Base-by-base conservation (phyloP, 2,113 vertebrate genomes). In the Sander vitreus region DNA sequence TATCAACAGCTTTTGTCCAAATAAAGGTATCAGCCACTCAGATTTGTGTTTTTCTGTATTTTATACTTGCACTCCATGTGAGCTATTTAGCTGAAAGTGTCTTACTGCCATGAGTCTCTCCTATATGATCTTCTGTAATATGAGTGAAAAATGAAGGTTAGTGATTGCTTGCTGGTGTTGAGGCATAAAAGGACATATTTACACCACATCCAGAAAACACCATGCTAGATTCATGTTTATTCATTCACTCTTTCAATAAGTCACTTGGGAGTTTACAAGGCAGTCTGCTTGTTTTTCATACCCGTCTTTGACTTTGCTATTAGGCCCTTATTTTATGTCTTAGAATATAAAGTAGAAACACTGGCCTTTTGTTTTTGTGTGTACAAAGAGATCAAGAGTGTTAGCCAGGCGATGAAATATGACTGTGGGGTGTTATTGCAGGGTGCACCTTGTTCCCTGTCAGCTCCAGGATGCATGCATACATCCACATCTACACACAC, bases 181-280 rank as follows among this genome's bases (percentile, higher is more conserved):
- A 13, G 47, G 13, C 45, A 30, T 63, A 14, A 73, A 58, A 36
- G 21, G 55, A 43, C 47, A 7, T n/a, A 25, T 67, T 72, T 66
- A 23, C 11, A 27, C 5, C 33, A 39, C 51, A 65, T 36, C 9
- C n/a, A 47, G n/a, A 48, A n/a, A 21, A n/a, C 43, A 53, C 30
- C 18, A 14, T 2, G 25, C 27, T 39, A 9, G 1, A 66, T 53
- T 83, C 69, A 85, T 88, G 30, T 80, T 82, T 79, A 86, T 88
- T 86, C 64, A 90, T 82, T 74, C 12, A 55, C 9, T n/a, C 14
- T 55, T 23, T 72, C 25, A 48, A 5, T 21, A 51, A 77, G 64
- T 78, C 79, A 76, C 85, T 48, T 14, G 76, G 81, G 84, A 78
- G 78, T 77, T 81, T 45, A 84, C 74, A n/a, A 36, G 12, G 65